Evolutionary conservation across 2,888 invertebrate species (phyloP).

Genomic region (Lasioglossum oenotherae): DNA sequence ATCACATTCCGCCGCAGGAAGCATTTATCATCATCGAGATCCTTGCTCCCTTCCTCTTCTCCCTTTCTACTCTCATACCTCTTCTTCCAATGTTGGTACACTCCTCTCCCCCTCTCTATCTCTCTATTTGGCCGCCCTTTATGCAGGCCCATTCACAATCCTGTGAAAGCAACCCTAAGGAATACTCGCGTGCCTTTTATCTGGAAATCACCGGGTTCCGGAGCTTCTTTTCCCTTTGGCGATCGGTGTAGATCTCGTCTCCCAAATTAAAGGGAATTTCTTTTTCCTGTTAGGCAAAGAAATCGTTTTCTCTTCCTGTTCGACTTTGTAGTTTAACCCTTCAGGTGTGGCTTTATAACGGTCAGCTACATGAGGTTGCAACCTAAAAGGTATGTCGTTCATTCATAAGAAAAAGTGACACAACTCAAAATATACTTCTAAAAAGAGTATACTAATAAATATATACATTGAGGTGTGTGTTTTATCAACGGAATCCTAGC

Average conservation of each 20-base stretch:
- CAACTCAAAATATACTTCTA: too few relatives aligned
- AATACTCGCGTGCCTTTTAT: constrained; percentile 41
- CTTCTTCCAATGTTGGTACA: neutral
- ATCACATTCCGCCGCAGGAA: constrained; percentile 75
- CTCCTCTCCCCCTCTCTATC: constrained; percentile 5
- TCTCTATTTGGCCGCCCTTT: constrained; percentile 19
- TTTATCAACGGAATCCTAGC: too few relatives aligned
- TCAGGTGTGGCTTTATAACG: too few relatives aligned
- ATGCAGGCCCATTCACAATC: constrained; percentile 18
- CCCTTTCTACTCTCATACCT: neutral
- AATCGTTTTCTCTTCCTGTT: too few relatives aligned
- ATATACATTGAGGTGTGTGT: too few relatives aligned
- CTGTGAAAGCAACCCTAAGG: constrained; percentile 34
- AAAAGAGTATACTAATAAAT: too few relatives aligned
- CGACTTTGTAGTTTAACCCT: too few relatives aligned
- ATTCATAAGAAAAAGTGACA: too few relatives aligned
- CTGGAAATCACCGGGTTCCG: constrained; percentile 38
- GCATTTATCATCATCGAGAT: constrained; percentile 79
- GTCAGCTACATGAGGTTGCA: too few relatives aligned
- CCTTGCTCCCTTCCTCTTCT: constrained; percentile 49
- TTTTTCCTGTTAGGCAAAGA: neutral
- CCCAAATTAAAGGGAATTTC: neutral
- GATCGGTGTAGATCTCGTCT: neutral
- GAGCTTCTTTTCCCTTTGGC: neutral
- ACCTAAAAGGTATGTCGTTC: too few relatives aligned